A percentile compares a stretch with the other conserved stretches of the same genome.
Conservation (phyloP, 2,797 vertebrate species). For the Phrynocephalus forsythii region DNA sequence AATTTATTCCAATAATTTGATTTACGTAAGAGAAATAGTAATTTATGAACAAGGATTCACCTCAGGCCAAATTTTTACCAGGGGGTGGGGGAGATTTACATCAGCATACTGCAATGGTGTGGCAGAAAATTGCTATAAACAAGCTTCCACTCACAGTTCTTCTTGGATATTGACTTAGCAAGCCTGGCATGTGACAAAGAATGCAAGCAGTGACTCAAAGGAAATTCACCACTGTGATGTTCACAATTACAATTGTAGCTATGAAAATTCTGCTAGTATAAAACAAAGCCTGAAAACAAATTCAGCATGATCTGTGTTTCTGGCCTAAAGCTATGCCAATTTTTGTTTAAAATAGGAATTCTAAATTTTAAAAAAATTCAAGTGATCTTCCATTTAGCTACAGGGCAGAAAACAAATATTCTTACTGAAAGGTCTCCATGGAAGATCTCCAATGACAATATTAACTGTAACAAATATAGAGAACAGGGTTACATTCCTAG, state of each 20-base stretch:
- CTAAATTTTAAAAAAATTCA: neutral
- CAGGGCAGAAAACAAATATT: neutral
- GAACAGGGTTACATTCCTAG: neutral
- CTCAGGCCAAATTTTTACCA: neutral
- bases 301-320: neutral
- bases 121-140: too few species aligned
- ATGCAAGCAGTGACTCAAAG: too few species aligned
- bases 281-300: neutral
- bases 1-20: constrained; percentile 14
- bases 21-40: neutral
- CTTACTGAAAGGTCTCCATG: neutral
- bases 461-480: neutral
- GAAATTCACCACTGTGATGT: too few species aligned
- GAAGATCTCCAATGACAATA: neutral
- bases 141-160: too few species aligned
- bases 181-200: too few species aligned
- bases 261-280: too few species aligned
- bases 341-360: neutral
- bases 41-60: neutral
- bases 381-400: neutral
- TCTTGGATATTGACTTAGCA: too few species aligned
- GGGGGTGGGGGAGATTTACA: too few species aligned
- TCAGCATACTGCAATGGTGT: too few species aligned
- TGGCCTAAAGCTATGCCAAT: too few species aligned
- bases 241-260: too few species aligned